Evolutionary conservation across 2,113 vertebrate species (phyloP).

Genomic region (Salvator merianae): DNA sequence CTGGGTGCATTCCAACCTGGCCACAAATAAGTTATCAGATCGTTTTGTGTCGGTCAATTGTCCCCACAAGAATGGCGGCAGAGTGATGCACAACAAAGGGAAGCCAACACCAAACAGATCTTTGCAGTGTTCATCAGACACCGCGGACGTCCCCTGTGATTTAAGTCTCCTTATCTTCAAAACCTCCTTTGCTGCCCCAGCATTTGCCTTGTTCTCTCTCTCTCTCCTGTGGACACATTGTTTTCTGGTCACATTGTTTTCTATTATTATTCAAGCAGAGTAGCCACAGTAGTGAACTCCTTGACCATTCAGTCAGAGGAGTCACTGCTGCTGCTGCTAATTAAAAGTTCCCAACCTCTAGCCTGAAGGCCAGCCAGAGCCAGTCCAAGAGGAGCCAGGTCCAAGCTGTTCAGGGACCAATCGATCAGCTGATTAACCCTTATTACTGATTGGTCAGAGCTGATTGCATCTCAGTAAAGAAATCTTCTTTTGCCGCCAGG

Average conservation of each 20-base stretch:
- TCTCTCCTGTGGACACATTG: constrained; percentile 74
- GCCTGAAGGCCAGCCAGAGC: constrained; percentile 83
- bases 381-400: constrained; percentile 80
- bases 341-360: constrained; percentile 93
- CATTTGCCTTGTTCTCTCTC: constrained; percentile 51
- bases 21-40: constrained; percentile 13
- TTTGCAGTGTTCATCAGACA: constrained; percentile 40
- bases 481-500: constrained; percentile 80
- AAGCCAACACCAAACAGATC: constrained; percentile 16
- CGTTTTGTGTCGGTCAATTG: constrained; percentile 8
- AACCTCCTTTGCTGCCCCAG: constrained; percentile 55
- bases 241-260: constrained; percentile 83
- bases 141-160: constrained; percentile 66
- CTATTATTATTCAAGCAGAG: constrained; percentile 86
- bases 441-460: constrained; percentile 87
- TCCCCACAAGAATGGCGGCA: background rate
- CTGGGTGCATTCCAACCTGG: constrained; percentile 36
- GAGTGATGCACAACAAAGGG: constrained; percentile 3
- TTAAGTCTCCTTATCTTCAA: constrained; percentile 75
- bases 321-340: constrained; percentile 81
- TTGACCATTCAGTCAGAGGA: constrained; percentile 86
- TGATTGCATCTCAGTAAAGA: constrained; percentile 86
- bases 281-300: constrained; percentile 84
- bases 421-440: constrained; percentile 91
- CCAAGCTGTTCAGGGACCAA: constrained; percentile 72